Percentiles rank a stretch among this genome's conserved stretches.
Evolutionary conservation across 2,113 vertebrate species (phyloP).

Genomic region (Dicaeum eximium): DNA sequence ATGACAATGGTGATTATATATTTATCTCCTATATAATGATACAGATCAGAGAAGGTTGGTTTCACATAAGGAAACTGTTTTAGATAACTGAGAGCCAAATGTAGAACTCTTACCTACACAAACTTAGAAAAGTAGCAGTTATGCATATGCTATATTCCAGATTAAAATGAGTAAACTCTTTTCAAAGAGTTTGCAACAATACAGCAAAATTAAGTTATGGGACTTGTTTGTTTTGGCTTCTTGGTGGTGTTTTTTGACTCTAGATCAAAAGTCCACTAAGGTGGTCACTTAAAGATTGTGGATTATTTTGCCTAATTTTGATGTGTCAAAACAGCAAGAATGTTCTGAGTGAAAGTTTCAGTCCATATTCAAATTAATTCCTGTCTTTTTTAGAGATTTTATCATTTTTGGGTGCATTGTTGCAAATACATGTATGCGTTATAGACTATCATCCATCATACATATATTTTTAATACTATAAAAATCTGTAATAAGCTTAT

Average conservation of each 20-base stretch:
- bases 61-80: not conserved
- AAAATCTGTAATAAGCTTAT: not conserved
- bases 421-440: not conserved
- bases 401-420: not conserved
- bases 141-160: not conserved
- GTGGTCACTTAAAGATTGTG: not conserved
- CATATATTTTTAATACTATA: not conserved
- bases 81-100: not conserved
- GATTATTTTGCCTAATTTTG: not conserved
- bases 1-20: not conserved
- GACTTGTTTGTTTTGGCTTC: not conserved
- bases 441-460: not conserved
- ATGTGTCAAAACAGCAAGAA: not conserved
- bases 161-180: not conserved
- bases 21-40: not conserved
- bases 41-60: not conserved
- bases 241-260: fast-evolving
- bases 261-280: not conserved
- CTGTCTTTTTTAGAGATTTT: not conserved
- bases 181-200: not conserved
- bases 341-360: not conserved
- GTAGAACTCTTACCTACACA: not conserved
- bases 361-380: not conserved
- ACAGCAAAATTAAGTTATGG: not conserved
- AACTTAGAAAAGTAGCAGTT: not conserved